These are phyloP conservation scores for Congeria kusceri DNA, from an alignment of 2,888 invertebrate genomes.

Conservation along the genomic window DNA sequence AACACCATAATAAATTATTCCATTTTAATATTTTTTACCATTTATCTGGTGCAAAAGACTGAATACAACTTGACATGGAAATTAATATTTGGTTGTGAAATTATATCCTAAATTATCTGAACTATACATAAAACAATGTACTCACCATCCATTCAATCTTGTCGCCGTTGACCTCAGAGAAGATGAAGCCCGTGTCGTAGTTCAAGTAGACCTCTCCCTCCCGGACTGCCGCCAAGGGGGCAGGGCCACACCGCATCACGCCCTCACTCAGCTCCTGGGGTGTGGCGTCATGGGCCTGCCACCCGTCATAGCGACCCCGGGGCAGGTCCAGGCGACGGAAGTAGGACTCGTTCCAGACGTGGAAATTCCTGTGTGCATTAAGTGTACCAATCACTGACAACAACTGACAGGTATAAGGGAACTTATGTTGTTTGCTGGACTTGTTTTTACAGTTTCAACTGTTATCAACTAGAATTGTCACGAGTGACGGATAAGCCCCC, in stretches of 20 bases:
- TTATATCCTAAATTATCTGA: too few species aligned
- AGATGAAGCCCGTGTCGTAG: constrained; percentile 80
- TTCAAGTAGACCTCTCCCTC: constrained; percentile 82
- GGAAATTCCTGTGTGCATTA: constrained; percentile 79
- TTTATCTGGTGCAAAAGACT: too few species aligned
- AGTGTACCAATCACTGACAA: too few species aligned
- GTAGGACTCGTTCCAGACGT: constrained; percentile 84
- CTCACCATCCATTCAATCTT: constrained; percentile 76
- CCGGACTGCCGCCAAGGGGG: constrained; percentile 79
- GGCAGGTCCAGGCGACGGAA: constrained; percentile 80
- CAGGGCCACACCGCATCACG: constrained; percentile 82
- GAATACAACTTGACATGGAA: too few species aligned
- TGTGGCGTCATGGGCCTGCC: constrained; percentile 84
- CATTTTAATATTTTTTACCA: background rate
- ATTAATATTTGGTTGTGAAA: too few species aligned
- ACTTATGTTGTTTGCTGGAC: too few species aligned
- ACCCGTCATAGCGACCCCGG: constrained; percentile 80
- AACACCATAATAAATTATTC: background rate
- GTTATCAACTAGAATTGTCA: too few species aligned
- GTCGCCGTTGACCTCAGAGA: constrained; percentile 83
- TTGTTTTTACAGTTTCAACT: too few species aligned
- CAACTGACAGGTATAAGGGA: too few species aligned
- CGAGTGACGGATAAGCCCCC: too few species aligned
- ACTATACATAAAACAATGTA: too few species aligned
- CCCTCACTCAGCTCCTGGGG: constrained; percentile 83